Evolutionary conservation across 2,797 vertebrate genomes (phyloP), one percentile per base, ranked within the genome.

Genomic region (Ataeniobius toweri): DNA sequence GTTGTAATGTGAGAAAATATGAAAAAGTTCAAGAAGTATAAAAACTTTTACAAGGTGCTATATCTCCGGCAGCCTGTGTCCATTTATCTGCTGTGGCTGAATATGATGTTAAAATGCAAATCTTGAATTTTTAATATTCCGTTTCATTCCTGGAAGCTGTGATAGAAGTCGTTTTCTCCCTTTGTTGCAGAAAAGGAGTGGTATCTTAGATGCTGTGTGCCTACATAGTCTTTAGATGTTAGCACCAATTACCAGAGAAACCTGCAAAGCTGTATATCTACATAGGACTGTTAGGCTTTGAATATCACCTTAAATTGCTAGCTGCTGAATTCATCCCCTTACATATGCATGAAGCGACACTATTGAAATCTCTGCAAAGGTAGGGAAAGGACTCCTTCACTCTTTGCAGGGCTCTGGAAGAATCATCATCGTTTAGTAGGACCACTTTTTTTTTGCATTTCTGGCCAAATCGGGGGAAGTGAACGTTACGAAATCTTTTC

Each of bases 401-500:
- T 83, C 75, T 78, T 88, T 81, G 75, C 59, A 74, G 79, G 82
- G 79, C 74, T 73, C 70, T 56, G 36, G 2, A 73, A 82, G 63
- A 76, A 89, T 86, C 76, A 86, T 74, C 80, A 69, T 77, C 59
- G 65, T 88, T 89, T 85, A 83, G 83, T 12, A 65, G 81, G 77
- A 81, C 76, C 24, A 24, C 24, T 26, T 59, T 59, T 28, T 80
- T 82, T 92, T 87, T 85, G 90, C 83, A 75, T 94, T 80, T 82
- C 24, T 81, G 80, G 78, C 86, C 85, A 81, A 86, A 82, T 89
- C 73, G 91, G 82, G 71, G 78, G 88, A 51, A 91, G 81, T 86
- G 84, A 93, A 88, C 80, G 85, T 80, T 87, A 91, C 92, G 71
- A 79, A 94, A 85, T 92, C 83, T 93, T 94, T 91, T 92, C 81